Evolutionary conservation across 2,888 invertebrate genomes (phyloP).

Genomic region (Celastrina argiolus): DNA sequence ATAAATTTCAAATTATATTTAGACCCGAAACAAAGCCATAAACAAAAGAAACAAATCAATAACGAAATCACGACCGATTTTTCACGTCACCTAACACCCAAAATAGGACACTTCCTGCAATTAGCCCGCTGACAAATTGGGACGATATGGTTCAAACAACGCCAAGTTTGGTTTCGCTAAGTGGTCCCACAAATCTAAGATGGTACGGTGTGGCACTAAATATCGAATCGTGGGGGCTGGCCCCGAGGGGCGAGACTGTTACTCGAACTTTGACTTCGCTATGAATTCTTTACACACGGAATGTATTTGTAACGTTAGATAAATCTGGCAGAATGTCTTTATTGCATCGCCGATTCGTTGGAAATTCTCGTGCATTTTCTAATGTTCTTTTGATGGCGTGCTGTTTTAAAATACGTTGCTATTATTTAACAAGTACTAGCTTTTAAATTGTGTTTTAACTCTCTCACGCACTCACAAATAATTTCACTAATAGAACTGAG

Average conservation of each 20-base stretch:
- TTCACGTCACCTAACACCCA: slow-evolving; percentile 27
- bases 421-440: too few relatives aligned
- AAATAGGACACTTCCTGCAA: slow-evolving; percentile 35
- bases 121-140: slow-evolving; percentile 42
- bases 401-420: too few relatives aligned
- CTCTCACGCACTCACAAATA: too few relatives aligned
- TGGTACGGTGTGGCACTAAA: slow-evolving; percentile 73
- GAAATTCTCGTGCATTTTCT: not conserved
- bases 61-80: slow-evolving; percentile 6
- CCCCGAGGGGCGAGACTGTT: slow-evolving; percentile 51
- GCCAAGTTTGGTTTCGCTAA: slow-evolving; percentile 49
- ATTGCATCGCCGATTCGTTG: not conserved
- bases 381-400: not conserved
- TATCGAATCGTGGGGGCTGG: slow-evolving; percentile 55
- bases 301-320: slow-evolving; percentile 31
- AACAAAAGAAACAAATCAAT: not conserved
- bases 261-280: slow-evolving; percentile 62
- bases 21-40: too few relatives aligned
- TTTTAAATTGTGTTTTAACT: too few relatives aligned
- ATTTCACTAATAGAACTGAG: too few relatives aligned
- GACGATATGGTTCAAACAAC: slow-evolving; percentile 42
- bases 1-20: too few relatives aligned
- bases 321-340: slow-evolving; percentile 12
- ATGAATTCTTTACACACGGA: slow-evolving; percentile 47
- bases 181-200: slow-evolving; percentile 69